A percentile compares a stretch with the other conserved stretches of the same genome.
Evolutionary conservation across 2,888 invertebrate genomes (phyloP).

Genomic region (Slavum lentiscoides): DNA sequence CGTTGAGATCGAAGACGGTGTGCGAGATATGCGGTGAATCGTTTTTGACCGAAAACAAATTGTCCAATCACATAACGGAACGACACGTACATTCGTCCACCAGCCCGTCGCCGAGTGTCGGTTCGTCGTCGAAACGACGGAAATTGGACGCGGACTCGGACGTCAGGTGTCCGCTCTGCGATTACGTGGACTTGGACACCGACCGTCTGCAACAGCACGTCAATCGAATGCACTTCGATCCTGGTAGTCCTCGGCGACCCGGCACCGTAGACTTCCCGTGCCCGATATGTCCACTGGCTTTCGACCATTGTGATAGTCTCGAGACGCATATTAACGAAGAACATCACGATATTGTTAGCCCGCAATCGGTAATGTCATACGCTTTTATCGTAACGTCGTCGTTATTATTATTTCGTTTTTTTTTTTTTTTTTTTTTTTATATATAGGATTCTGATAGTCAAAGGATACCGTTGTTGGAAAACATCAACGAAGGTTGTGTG

Average conservation of each 20-base stretch:
- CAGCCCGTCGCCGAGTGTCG: conserved; percentile 4
- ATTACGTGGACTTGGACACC: conserved; percentile 37
- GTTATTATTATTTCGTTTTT: background rate
- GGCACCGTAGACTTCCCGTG: conserved; percentile 66
- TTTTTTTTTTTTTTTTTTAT: background rate
- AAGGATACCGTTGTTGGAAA: conserved; percentile 41
- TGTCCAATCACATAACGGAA: conserved; percentile 45
- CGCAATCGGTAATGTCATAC: conserved; percentile 61
- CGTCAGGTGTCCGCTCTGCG: conserved; percentile 41
- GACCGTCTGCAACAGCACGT: conserved; percentile 70
- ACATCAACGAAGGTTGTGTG: conserved; percentile 48
- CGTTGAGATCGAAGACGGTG: conserved; percentile 37
- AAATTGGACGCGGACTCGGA: conserved; percentile 37
- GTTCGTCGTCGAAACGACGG: conserved; percentile 32
- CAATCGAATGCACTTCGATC: conserved; percentile 80
- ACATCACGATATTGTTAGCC: conserved; percentile 79
- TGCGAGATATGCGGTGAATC: conserved; percentile 49
- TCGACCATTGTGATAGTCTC: conserved; percentile 74
- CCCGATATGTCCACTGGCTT: conserved; percentile 76
- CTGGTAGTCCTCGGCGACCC: conserved; percentile 69
- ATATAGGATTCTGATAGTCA: conserved; percentile 48
- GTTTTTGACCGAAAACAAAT: conserved; percentile 46
- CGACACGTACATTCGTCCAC: conserved; percentile 44
- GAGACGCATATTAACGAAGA: conserved; percentile 85
- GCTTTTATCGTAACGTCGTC: background rate